Conservation (phyloP, 2,113 vertebrate species). For the Syngnathus scovelli region DNA sequence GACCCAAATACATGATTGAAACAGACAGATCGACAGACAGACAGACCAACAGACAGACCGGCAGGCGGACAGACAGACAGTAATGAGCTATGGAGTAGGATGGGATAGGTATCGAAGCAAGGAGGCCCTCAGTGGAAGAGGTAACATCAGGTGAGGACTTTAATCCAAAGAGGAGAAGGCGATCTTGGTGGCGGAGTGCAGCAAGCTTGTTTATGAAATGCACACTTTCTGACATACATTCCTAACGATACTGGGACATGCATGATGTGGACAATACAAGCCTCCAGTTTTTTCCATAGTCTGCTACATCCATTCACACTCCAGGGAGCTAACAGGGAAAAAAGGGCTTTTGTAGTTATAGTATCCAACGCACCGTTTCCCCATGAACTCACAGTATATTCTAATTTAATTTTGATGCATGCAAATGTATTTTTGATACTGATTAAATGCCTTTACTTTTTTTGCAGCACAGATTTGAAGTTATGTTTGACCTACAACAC, state of each 20-base stretch:
- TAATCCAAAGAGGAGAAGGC: conserved; percentile 4
- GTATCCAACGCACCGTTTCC: no score
- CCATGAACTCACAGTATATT: no score
- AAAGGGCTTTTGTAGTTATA: not conserved
- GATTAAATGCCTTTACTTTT: no score
- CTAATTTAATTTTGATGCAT: no score
- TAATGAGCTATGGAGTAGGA: not conserved
- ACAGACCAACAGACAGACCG: not conserved
- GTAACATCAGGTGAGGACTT: conserved; percentile 7
- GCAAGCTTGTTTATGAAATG: not conserved
- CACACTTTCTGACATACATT: not conserved
- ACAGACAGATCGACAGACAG: not conserved
- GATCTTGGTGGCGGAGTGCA: conserved; percentile 6
- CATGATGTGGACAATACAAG: not conserved
- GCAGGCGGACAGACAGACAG: not conserved
- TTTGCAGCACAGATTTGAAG: no score
- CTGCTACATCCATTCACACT: not conserved
- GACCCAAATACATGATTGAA: conserved; percentile 2
- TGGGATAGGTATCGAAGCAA: not conserved
- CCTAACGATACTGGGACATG: not conserved
- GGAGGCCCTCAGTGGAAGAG: conserved; percentile 3
- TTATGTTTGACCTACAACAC: no score
- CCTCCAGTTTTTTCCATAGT: conserved; percentile 21
- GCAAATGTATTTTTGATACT: no score
- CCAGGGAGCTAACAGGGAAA: conserved; percentile 3